Base-by-base conservation (phyloP, 2,888 invertebrate genomes). In the Drepanosiphum platanoidis region DNA sequence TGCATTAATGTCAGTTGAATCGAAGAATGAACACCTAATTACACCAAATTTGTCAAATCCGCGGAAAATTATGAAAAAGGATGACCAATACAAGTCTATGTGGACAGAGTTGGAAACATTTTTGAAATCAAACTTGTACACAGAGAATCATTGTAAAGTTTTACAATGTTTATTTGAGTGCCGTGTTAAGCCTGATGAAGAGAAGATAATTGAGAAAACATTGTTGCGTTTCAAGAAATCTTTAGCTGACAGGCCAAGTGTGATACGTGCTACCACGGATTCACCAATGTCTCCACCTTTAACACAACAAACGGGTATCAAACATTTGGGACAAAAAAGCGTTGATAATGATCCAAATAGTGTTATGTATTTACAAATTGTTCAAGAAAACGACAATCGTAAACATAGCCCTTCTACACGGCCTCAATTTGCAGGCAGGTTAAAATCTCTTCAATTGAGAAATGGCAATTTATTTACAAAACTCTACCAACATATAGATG, bases 81-180 rank as follows among this genome's bases (percentile, higher is more conserved):
- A 97, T 88, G 97, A 98, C 89, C 96, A 97, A 88, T 98, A 98
- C 91, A 93, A 95, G 72, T 92, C 95, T 42, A 92, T 98, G 89
- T 98, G 97, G 95, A 92, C 93, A 46, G 98, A 98, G 89, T 90
- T 98, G 75, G 98, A 98, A 89, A 93, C 93, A 18, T 91, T 97
- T 61, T 91, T 98, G 0, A 93, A 95, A 83, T 93, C 93, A 39
- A 94, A 95, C 89, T 92, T 94, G 39, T 94, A 94, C 81, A 94
- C 96, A 0, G 91, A 94, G 5, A 93, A 93, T 87, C 98, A 98
- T 89, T 92, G 93, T 87, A 92, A 93, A 86, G 92, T 97, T 30
- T 90, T 97, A 72, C 93, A 94, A 77, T 96, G 95, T 89, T 91
- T 98, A 72, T 91, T 95, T 39, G 97, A 97, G 88, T 94, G 94